phyloP scores from a whole-genome alignment of 2,888 invertebrate species.

The Eristalinus aeneus region DNA sequence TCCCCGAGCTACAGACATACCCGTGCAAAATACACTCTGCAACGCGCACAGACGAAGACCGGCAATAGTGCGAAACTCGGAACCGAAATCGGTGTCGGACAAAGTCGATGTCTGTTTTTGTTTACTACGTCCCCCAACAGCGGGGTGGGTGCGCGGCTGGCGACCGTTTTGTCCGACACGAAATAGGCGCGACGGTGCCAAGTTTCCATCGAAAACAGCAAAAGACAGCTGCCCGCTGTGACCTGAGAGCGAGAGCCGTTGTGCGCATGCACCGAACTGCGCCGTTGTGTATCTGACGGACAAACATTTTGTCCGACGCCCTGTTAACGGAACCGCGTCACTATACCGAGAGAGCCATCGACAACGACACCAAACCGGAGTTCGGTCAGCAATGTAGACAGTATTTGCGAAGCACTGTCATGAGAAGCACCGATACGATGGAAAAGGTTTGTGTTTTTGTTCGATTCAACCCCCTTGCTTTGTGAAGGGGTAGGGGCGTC shows the following conservation, averaged over 20 bases:
- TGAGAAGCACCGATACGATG: constrained; percentile 12
- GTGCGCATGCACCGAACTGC: constrained; percentile 47
- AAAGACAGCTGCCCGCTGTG: not conserved
- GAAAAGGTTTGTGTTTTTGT: constrained; percentile 41
- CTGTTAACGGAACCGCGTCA: constrained; percentile 19
- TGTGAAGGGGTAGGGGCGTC: not conserved
- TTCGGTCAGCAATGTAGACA: constrained; percentile 42
- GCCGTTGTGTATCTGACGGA: constrained; percentile 48
- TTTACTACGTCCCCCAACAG: not conserved
- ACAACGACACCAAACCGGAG: constrained; percentile 2
- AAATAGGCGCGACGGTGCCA: constrained; percentile 32
- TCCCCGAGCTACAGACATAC: not conserved
- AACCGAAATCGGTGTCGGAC: constrained; percentile 37
- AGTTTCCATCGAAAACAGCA: constrained; percentile 29
- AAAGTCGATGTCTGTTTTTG: constrained; percentile 9
- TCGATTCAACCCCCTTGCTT: not conserved
- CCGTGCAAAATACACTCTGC: not conserved
- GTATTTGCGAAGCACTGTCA: constrained; percentile 38
- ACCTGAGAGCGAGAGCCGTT: constrained; percentile 23
- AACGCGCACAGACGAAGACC: not conserved
- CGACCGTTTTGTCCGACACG: constrained; percentile 45
- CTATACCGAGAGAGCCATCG: constrained; percentile 28
- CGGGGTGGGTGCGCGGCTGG: not conserved
- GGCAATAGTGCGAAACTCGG: constrained; percentile 18
- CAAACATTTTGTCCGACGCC: constrained; percentile 63